These are phyloP conservation scores for Chrysopa pallens DNA, from an alignment of 1,140 invertebrate genomes.

Conservation along the genomic window DNA sequence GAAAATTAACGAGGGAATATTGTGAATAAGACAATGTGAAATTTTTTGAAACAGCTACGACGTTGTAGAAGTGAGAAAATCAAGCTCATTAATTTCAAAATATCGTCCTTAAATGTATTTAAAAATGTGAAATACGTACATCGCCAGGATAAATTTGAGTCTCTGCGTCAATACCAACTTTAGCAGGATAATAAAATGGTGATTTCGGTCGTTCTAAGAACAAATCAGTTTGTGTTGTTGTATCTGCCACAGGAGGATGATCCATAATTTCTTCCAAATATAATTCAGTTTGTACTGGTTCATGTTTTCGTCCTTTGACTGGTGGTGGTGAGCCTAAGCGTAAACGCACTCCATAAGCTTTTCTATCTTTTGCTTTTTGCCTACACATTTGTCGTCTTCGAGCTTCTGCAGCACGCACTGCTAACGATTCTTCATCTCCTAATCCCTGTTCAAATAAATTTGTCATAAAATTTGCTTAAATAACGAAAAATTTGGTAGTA, in stretches of 20 bases:
- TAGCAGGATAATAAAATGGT: slow-evolving; percentile 51
- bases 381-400: slow-evolving; percentile 36
- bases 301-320: slow-evolving; percentile 59
- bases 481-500: too few species aligned
- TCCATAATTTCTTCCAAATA: slow-evolving; percentile 67
- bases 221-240: slow-evolving; percentile 70
- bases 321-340: slow-evolving; percentile 40
- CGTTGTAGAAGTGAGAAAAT: too few species aligned
- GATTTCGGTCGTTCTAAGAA: slow-evolving; percentile 65
- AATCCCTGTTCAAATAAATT: slow-evolving; percentile 18
- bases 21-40: too few species aligned
- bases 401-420: slow-evolving; percentile 36
- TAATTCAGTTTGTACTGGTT: slow-evolving; percentile 69
- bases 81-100: too few species aligned
- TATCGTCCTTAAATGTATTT: too few species aligned
- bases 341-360: slow-evolving; percentile 12
- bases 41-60: too few species aligned
- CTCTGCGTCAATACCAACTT: slow-evolving; percentile 54
- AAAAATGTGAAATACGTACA: slow-evolving; percentile 36
- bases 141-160: slow-evolving; percentile 81
- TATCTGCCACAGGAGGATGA: slow-evolving; percentile 49
- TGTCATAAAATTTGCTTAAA: neutral
- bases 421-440: slow-evolving; percentile 34
- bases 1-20: neutral
- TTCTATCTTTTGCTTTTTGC: slow-evolving; percentile 30